Evolutionary conservation across 64 coral and sea anemone genomes (phyloP).

Genomic region (Hydrozoanthus tunicans): DNA sequence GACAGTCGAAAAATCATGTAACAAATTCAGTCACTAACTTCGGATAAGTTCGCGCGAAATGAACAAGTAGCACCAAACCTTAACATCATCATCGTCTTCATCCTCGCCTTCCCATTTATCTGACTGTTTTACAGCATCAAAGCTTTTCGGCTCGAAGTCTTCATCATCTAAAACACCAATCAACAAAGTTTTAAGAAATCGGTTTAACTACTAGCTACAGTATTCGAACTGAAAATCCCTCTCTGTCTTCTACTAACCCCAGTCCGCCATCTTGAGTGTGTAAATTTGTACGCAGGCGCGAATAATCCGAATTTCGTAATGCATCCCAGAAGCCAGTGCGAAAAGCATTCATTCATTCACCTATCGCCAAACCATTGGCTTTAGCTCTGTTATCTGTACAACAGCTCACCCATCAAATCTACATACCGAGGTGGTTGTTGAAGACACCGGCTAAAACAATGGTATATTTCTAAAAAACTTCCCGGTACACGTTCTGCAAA

Average conservation of each 20-base stretch:
- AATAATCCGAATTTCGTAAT: neutral
- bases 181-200: constrained; percentile 51
- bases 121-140: constrained; percentile 28
- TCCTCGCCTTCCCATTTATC: constrained; percentile 86
- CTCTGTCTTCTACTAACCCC: constrained; percentile 39
- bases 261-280: constrained; percentile 72
- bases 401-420: too few species aligned
- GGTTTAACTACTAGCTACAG: neutral
- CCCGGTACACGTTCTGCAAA: too few species aligned
- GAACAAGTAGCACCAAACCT: constrained; percentile 41
- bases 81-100: constrained; percentile 66
- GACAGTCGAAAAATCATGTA: neutral
- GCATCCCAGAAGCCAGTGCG: neutral
- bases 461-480: too few species aligned
- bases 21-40: neutral
- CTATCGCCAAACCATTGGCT: too few species aligned
- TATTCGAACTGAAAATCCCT: neutral
- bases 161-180: constrained; percentile 63
- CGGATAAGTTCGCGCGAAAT: constrained; percentile 14
- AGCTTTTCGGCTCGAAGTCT: constrained; percentile 58
- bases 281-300: constrained; percentile 46
- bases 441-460: too few species aligned
- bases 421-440: too few species aligned
- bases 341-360: too few species aligned
- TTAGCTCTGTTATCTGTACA: too few species aligned